Base-by-base conservation (phyloP, 2,888 invertebrate genomes). In the Lasioglossum morio region DNA sequence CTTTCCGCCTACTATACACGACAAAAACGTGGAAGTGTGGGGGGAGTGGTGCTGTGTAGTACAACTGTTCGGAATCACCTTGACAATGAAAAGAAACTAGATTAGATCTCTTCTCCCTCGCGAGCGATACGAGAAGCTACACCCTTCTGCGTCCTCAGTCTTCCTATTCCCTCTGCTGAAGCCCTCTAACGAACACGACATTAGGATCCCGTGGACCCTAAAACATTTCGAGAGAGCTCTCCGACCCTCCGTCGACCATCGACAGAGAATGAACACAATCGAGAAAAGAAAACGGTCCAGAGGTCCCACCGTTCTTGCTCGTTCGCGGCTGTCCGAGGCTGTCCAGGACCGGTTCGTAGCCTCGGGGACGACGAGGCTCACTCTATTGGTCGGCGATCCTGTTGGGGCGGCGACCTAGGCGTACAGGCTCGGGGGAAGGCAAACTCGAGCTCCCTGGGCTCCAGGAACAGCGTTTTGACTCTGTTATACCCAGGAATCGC, bases 401-500 rank as follows among this genome's bases (percentile, higher is more conserved):
- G 16, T 27, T 72, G 16, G 0, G 48, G 34, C 19, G 43, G 69
- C 53, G 48, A 66, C 43, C 84, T 70, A 75, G 48, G 70, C 75
- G 57, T 84, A 60, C 46, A 77, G 76, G 57, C 86, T 82, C 77
- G 53, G 53, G 46, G 85, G 60, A 72, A 76, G 81, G 74, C 75
- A 48, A 70, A 81, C 53, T 66, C 34, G 74, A 69, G 78, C 72
- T 23, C 30, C 73, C 30, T 57, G 43, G 14, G 70, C 72, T 46
- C 72, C 72, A 48, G 72, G 30, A 63, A 30, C 72, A 46, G 30
- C 8, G 19, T 43, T 30, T 23, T 30, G 72, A 48, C 69, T 85
- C 81, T 85, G 90, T 95, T 95, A 96, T 87, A 96, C 96, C 96
- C 96, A 96, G 30, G 96, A 96, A 92, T 96, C 96, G 34, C 96